Percentiles rank a stretch among this genome's conserved stretches.
Conservation (phyloP, 2,113 vertebrate genomes). For the Nibea coibor region DNA sequence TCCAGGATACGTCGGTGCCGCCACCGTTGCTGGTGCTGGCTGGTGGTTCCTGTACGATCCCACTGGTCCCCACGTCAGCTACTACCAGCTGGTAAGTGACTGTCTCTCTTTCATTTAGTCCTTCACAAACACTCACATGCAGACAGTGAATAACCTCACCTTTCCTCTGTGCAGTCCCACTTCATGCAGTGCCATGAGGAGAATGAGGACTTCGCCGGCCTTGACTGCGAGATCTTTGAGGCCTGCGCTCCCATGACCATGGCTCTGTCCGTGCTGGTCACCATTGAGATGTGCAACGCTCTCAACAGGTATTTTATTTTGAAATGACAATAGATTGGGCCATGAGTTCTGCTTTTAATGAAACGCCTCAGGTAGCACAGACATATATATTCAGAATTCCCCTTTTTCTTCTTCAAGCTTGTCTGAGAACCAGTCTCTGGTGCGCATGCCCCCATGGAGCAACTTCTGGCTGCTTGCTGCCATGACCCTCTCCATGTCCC, state of each 20-base stretch:
- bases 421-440: conserved; percentile 94
- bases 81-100: conserved; percentile 88
- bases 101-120: neutral
- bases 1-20: conserved; percentile 91
- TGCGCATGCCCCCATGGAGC: conserved; percentile 94
- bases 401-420: conserved; percentile 79
- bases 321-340: no score
- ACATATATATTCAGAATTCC: neutral
- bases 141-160: neutral
- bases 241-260: conserved; percentile 92
- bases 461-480: conserved; percentile 91
- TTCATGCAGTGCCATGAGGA: conserved; percentile 93
- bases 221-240: conserved; percentile 91
- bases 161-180: conserved; percentile 86
- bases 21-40: conserved; percentile 91
- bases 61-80: conserved; percentile 85
- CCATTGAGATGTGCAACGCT: conserved; percentile 97
- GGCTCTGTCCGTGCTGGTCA: conserved; percentile 94
- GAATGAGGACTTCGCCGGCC: conserved; percentile 84
- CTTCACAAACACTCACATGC: neutral
- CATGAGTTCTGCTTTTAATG: no score
- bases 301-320: conserved; percentile 86
- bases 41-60: conserved; percentile 93
- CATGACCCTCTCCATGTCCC: conserved; percentile 95
- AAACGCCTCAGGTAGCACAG: neutral